Evolutionary conservation across 2,888 invertebrate genomes (phyloP), one percentile per base, ranked within the genome.

Genomic region (Drosophila mayaguana): DNA sequence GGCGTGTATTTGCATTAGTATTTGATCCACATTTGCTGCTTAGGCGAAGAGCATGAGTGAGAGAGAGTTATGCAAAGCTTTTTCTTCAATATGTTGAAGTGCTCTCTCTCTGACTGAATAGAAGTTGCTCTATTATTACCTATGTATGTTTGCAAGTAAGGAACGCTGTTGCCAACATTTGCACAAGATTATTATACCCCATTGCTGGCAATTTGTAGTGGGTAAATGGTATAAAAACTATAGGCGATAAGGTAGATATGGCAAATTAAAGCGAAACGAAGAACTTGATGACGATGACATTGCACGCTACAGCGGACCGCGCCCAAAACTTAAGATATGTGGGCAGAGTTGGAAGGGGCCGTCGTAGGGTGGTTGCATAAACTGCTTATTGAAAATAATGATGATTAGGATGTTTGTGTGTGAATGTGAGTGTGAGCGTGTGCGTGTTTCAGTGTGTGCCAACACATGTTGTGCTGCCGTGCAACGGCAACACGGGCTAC

Each of bases 221-320:
- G 56, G 56, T 56, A 56, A 42, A 56, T 20, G 56, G 42, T 32
- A 34, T 14, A 40, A 34, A 50, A 36, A 32, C 9, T 34, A 71
- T 25, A 28, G 34, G 43, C 46, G 72, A 61, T 56, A 60, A 63
- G 36, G 63, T 42, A 60, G 60, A 69, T 70, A 69, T 46, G 60
- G 60, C 68, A 60, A 70, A 69, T 68, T 59, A 34, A 59, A 22
- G 11, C 22, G n/a, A 51, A 68, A 48, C 70, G 56, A 63, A 63
- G 63, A 71, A 48, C 63, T 61, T 45, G 80, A 79, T 75, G 79
- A 75, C 78, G 75, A 43, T 70, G 70, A 63, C 62, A 48, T 20
- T 75, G 78, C 75, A 75, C 68, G 75, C 73, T 43, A 78, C n/a
- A 63, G 16, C 40, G 48, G 55, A 63, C 77, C 77, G 65, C 77